A percentile compares a stretch with the other conserved stretches of the same genome.
Evolutionary conservation across 2,888 invertebrate species (phyloP).

Genomic region (Pandemis heparana): DNA sequence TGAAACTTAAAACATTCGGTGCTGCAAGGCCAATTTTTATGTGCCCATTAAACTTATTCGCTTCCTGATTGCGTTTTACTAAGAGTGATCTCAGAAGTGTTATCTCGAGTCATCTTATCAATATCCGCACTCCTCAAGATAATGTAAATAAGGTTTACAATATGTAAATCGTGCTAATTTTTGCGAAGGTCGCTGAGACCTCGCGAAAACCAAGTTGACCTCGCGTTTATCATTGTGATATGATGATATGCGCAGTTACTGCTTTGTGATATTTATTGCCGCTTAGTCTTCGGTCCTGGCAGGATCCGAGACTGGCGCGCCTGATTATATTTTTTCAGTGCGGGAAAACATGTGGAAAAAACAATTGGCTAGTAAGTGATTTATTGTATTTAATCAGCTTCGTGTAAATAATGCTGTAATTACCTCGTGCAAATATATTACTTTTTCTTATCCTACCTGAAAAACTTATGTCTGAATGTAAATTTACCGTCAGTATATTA

Average conservation of each 20-base stretch:
- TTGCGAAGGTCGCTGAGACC: conserved; percentile 76
- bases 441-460: background rate
- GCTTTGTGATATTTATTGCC: conserved; percentile 69
- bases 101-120: conserved; percentile 63
- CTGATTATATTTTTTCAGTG: conserved; percentile 20
- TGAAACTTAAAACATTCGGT: conserved; percentile 41
- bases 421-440: background rate
- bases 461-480: background rate
- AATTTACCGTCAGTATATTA: background rate
- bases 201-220: conserved; percentile 78
- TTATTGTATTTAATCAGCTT: conserved; percentile 38
- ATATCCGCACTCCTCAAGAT: conserved; percentile 60
- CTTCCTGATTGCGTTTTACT: conserved; percentile 63
- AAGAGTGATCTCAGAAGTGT: conserved; percentile 62
- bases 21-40: conserved; percentile 44
- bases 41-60: conserved; percentile 45
- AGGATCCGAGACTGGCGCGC: conserved; percentile 37
- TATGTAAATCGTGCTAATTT: conserved; percentile 81
- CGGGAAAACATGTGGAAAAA: conserved; percentile 60
- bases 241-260: conserved; percentile 74
- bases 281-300: conserved; percentile 54
- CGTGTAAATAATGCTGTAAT: background rate
- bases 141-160: conserved; percentile 63
- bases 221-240: conserved; percentile 80
- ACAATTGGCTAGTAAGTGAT: conserved; percentile 61